Conservation (phyloP, 2,797 vertebrate genomes). For the Poecilia picta region DNA sequence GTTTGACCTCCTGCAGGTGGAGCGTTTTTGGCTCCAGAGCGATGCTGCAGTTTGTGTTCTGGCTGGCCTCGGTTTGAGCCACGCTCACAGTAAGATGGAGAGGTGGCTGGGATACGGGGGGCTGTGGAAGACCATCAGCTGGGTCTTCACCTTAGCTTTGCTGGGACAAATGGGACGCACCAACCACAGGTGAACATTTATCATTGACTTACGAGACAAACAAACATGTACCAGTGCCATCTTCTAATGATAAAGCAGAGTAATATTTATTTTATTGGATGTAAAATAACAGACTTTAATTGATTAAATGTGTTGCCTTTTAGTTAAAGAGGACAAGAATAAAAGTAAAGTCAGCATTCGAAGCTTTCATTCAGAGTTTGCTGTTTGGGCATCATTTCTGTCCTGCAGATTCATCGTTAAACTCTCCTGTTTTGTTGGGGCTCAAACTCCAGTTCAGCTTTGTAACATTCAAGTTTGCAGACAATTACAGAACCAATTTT, state of each 20-base stretch:
- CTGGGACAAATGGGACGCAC: slow-evolving; percentile 82
- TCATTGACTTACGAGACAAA: slow-evolving; percentile 5
- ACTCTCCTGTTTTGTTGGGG: slow-evolving; percentile 22
- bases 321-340: slow-evolving; percentile 14
- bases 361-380: slow-evolving; percentile 10
- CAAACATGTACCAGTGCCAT: neutral
- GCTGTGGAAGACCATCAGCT: slow-evolving; percentile 78
- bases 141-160: slow-evolving; percentile 83
- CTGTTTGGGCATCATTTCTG: slow-evolving; percentile 19
- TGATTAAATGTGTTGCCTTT: neutral
- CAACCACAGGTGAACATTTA: slow-evolving; percentile 87
- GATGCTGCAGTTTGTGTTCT: slow-evolving; percentile 89
- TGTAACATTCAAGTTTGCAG: slow-evolving; percentile 26
- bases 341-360: slow-evolving; percentile 16
- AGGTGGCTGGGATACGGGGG: slow-evolving; percentile 63
- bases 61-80: slow-evolving; percentile 87
- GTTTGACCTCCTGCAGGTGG: slow-evolving; percentile 82
- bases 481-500: slow-evolving; percentile 43
- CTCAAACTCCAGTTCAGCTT: slow-evolving; percentile 24
- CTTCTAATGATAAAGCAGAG: neutral
- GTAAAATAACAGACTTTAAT: neutral
- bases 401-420: slow-evolving; percentile 20
- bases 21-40: slow-evolving; percentile 98
- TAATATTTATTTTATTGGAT: neutral
- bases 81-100: slow-evolving; percentile 65